Evolutionary conservation across 2,888 invertebrate species (phyloP).

Genomic region (Phaedon cochleariae): DNA sequence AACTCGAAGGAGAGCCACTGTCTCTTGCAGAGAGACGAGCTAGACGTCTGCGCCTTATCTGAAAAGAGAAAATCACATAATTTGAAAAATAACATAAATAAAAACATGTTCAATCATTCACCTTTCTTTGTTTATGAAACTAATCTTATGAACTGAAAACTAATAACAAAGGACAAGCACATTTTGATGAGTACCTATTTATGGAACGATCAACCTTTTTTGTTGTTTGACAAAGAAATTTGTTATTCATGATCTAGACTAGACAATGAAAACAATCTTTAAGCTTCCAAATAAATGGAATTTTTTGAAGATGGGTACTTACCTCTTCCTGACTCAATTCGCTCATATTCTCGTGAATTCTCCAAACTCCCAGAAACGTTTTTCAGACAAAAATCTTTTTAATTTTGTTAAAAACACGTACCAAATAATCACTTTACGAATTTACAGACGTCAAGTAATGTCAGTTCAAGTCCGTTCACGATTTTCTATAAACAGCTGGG

Average conservation of each 20-base stretch:
- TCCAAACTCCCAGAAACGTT: background rate
- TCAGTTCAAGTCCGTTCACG: background rate
- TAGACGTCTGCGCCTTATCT: conserved; percentile 81
- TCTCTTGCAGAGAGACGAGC: conserved; percentile 75
- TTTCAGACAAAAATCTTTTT: conserved; percentile 22
- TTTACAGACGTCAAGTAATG: conserved; percentile 50
- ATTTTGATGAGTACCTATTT: conserved; percentile 3
- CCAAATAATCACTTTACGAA: conserved; percentile 43
- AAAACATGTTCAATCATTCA: background rate
- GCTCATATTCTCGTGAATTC: conserved; percentile 68
- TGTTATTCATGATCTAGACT: background rate
- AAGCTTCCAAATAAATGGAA: background rate
- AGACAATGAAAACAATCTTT: conserved; percentile 9
- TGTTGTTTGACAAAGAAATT: background rate
- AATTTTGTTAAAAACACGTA: conserved; percentile 41
- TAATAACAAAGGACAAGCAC: background rate
- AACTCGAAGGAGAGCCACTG: conserved; percentile 63
- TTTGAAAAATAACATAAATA: background rate
- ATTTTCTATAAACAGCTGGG: background rate
- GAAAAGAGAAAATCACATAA: conserved; percentile 35
- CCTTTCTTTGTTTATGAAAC: background rate
- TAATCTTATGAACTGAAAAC: too few species aligned
- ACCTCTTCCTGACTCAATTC: conserved; percentile 92
- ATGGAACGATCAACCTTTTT: background rate
- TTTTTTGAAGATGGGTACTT: conserved; percentile 61